Conservation (phyloP, 2,797 vertebrate species). For the Serranus cabrilla region DNA sequence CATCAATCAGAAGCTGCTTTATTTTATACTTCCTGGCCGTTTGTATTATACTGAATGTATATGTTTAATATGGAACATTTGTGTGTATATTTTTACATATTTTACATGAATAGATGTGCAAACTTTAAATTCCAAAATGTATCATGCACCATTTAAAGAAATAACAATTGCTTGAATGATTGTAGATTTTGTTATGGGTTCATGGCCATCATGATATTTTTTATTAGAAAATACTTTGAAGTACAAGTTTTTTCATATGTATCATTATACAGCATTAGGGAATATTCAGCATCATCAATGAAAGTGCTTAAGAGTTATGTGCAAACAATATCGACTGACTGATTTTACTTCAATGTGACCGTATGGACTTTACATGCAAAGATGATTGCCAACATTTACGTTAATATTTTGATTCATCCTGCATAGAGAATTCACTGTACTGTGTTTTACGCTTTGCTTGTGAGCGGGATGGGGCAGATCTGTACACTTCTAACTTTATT, state of each 20-base stretch:
- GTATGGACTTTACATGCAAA: slow-evolving; percentile 8
- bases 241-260: slow-evolving; percentile 7
- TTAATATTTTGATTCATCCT: slow-evolving; percentile 16
- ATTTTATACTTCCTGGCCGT: slow-evolving; percentile 34
- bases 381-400: slow-evolving; percentile 31
- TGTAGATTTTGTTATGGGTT: neutral
- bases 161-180: neutral
- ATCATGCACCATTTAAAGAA: slow-evolving; percentile 5
- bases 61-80: slow-evolving; percentile 25
- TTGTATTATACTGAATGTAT: slow-evolving; percentile 40
- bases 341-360: neutral
- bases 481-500: slow-evolving; percentile 57
- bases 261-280: neutral
- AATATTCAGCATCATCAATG: neutral
- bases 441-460: slow-evolving; percentile 27
- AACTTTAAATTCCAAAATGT: slow-evolving; percentile 10
- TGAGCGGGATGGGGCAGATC: slow-evolving; percentile 25
- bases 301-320: slow-evolving; percentile 5
- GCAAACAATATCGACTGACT: slow-evolving; percentile 17
- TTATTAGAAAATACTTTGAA: slow-evolving; percentile 6
- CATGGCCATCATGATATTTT: neutral
- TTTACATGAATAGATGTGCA: slow-evolving; percentile 18
- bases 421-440: slow-evolving; percentile 2
- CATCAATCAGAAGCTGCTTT: slow-evolving; percentile 52
- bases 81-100: slow-evolving; percentile 41